Evolutionary conservation across 2,797 vertebrate genomes (phyloP).

Genomic region (Hybognathus amarus): DNA sequence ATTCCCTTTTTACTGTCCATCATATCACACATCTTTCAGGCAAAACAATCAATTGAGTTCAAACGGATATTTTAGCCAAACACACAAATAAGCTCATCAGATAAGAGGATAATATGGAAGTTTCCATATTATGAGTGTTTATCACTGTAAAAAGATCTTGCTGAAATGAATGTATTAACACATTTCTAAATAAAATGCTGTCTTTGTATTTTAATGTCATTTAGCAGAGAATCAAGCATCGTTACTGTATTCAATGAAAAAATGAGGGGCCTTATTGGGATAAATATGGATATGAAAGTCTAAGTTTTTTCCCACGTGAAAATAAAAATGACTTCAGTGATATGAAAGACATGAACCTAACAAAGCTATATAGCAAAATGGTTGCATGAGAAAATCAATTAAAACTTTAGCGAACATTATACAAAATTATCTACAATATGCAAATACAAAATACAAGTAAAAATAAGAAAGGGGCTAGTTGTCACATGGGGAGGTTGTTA

Average conservation of each 20-base stretch:
- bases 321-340: background rate
- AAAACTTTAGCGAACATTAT: background rate
- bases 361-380: background rate
- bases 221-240: background rate
- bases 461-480: background rate
- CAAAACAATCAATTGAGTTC: background rate
- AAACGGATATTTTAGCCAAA: background rate
- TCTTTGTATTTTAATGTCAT: background rate
- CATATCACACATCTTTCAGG: background rate
- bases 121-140: background rate
- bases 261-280: background rate
- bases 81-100: background rate
- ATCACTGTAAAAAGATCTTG: background rate
- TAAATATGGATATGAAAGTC: background rate
- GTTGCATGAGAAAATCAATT: background rate
- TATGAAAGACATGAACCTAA: background rate
- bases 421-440: background rate
- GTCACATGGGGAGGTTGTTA: background rate
- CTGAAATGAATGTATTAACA: background rate
- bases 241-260: background rate
- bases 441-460: background rate
- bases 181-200: background rate
- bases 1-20: background rate
- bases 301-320: background rate
- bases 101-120: background rate